phyloP scores from a whole-genome alignment of 2,113 vertebrate genomes.

The Stegostoma tigrinum region DNA sequence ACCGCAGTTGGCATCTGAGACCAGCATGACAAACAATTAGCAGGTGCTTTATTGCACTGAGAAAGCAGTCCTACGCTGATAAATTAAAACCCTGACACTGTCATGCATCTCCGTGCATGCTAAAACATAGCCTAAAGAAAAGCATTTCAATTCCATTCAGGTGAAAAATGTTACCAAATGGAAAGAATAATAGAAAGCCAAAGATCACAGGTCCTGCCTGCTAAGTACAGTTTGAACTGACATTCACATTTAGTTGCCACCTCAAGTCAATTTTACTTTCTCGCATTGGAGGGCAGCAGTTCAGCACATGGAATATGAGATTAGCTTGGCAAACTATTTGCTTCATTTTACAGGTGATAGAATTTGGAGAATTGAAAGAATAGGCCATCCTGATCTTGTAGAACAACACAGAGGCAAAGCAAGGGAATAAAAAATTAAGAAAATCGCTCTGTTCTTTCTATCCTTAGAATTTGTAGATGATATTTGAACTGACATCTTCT shows the following conservation, averaged over 20 bases:
- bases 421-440: not conserved
- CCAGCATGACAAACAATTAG: constrained; percentile 21
- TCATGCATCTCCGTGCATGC: not conserved
- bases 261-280: not conserved
- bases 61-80: not conserved
- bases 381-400: not conserved
- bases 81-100: not conserved
- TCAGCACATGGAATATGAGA: not conserved
- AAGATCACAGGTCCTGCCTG: not conserved
- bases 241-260: not conserved
- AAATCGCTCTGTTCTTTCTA: not conserved
- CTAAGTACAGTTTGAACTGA: not conserved
- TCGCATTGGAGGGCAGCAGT: not conserved
- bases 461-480: not conserved
- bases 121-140: constrained; percentile 19
- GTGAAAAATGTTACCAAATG: not conserved
- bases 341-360: not conserved
- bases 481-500: not conserved
- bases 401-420: not conserved
- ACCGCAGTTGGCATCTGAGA: not conserved
- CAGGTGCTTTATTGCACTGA: constrained; percentile 10
- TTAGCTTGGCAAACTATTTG: not conserved
- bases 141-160: not conserved
- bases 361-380: not conserved
- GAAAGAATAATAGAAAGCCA: not conserved